Evolutionary conservation across 1,140 invertebrate species (phyloP).

Genomic region (Cecropterus lyciades): DNA sequence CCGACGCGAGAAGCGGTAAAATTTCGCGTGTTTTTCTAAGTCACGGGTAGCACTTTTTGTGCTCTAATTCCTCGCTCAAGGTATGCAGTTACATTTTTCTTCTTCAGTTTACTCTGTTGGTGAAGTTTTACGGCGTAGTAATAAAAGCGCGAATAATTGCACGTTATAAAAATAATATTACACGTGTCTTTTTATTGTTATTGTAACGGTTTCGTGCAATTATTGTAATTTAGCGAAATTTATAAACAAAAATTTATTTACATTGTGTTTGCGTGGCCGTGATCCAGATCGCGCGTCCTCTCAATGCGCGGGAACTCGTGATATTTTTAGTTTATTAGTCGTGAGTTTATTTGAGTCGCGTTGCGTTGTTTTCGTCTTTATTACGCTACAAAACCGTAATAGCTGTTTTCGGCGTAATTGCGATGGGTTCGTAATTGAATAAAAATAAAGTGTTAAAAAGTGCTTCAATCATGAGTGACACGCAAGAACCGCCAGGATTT

Average conservation of each 20-base stretch:
- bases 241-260: conserved; percentile 53
- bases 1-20: conserved; percentile 74
- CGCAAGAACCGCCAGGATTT: conserved; percentile 52
- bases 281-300: conserved; percentile 78
- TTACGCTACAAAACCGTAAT: conserved; percentile 31
- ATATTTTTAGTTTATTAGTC: conserved; percentile 79
- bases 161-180: conserved; percentile 13
- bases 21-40: conserved; percentile 76
- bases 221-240: conserved; percentile 31
- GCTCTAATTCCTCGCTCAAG: conserved; percentile 73
- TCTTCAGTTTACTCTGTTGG: conserved; percentile 25
- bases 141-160: conserved; percentile 15
- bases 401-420: conserved; percentile 41
- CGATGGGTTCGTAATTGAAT: conserved; percentile 41
- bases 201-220: conserved; percentile 6
- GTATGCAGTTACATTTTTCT: conserved; percentile 76
- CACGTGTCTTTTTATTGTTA: conserved; percentile 26
- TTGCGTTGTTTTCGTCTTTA: conserved; percentile 48
- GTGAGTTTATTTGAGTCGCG: conserved; percentile 59
- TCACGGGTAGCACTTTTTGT: conserved; percentile 72
- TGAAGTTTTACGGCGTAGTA: conserved; percentile 1
- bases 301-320: conserved; percentile 78
- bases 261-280: conserved; percentile 70
- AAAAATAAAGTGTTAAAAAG: conserved; percentile 55
- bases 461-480: conserved; percentile 74